Base-by-base conservation (phyloP, 1,140 invertebrate species). In the Aphelenchoides fujianensis region DNA sequence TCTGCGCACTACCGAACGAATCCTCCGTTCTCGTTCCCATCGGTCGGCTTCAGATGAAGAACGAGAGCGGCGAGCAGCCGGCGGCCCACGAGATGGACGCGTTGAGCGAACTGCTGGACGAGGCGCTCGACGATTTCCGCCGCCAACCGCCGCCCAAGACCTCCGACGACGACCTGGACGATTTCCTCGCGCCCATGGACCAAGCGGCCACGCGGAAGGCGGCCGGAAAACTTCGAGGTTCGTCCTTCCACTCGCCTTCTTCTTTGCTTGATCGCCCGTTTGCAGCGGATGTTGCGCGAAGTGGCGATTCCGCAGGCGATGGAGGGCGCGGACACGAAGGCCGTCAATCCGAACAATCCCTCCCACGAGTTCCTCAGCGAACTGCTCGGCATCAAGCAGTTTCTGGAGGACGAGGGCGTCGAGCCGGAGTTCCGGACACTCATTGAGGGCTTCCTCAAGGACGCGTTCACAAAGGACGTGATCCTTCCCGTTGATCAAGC, bases 141-240 rank as follows among this genome's bases (percentile, higher is more conserved):
- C 37, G 23, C 0, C 16, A 34, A 66, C 32, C 16, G 32, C 63
- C 16, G 36, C 32, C 36, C 0, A 66, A 37, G 32, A 23, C 31
- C 3, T 61, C 69, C 2, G 69, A 70, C 9, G 69, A 70, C 28
- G 69, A 70, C 52, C 23, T 70, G 16, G 69, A 70, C 35, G 69
- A 70, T 0, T 67, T 70, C 19, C 37, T 70, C 59, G 69, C 69
- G 2, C 63, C 66, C 9, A 32, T 69, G 19, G 69, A 70, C 34
- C 27, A 34, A n/a, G 63, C 41, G 34, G 69, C 69, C 19, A 71
- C 53, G 27, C 31, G 34, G 12, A 70, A 68, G 34, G 66, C 69
- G 2, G 62, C 68, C 16, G 63, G n/a, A 64, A n/a, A 55, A 64
- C 19, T 70, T 70, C 34, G 69, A 70, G 7, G 54, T 35, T 3